Conservation (phyloP, 1,140 invertebrate genomes). For the Lepeophtheirus salmonis region DNA sequence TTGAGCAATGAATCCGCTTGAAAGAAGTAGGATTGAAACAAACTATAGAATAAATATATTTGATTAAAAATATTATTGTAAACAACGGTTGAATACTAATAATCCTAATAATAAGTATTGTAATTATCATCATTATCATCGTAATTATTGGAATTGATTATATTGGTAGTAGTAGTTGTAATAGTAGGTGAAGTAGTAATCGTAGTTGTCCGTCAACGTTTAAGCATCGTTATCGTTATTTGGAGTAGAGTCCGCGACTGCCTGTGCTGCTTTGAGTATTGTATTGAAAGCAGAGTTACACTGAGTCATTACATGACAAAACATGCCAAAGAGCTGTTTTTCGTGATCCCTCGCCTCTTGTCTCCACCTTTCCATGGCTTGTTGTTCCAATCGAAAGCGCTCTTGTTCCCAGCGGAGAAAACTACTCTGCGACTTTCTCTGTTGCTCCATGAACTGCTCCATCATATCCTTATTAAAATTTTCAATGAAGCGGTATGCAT, state of each 20-base stretch:
- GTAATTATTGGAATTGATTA: too few species aligned
- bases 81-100: too few species aligned
- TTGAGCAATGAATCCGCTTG: too few species aligned
- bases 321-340: slow-evolving; percentile 11
- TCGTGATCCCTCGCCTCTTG: slow-evolving; percentile 13
- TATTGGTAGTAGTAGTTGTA: too few species aligned
- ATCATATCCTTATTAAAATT: slow-evolving; percentile 15
- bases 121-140: too few species aligned
- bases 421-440: background rate
- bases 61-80: too few species aligned
- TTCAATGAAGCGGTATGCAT: slow-evolving; percentile 9
- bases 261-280: slow-evolving; percentile 1
- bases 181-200: too few species aligned
- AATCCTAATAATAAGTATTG: too few species aligned
- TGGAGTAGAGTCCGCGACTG: background rate
- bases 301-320: background rate
- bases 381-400: background rate
- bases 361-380: slow-evolving; percentile 10
- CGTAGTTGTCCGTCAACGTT: too few species aligned
- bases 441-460: slow-evolving; percentile 12
- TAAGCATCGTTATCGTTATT: background rate
- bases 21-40: too few species aligned
- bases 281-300: slow-evolving; percentile 1
- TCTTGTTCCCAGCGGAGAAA: slow-evolving; percentile 8
- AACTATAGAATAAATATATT: too few species aligned